Evolutionary conservation across 2,113 vertebrate species (phyloP).

Genomic region (Cheirogaleus medius): DNA sequence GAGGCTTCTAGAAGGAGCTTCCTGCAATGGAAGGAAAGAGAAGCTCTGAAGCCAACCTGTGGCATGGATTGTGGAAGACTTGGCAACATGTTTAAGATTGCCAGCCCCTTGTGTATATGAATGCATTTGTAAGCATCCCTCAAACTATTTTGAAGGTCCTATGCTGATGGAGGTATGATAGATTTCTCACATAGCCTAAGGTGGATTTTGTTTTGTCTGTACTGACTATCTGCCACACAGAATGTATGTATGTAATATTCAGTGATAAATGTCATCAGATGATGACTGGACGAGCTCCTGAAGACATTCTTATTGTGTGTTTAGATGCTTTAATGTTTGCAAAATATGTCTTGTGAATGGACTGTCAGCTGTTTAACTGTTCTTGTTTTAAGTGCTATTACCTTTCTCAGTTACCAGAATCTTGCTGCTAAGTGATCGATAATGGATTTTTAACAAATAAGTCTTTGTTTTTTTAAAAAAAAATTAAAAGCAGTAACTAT

Average conservation of each 20-base stretch:
- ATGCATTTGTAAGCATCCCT: slow-evolving; percentile 83
- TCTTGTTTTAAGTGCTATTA: slow-evolving; percentile 91
- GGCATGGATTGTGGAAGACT: slow-evolving; percentile 57
- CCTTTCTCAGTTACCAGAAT: slow-evolving; percentile 85
- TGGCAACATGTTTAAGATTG: slow-evolving; percentile 62
- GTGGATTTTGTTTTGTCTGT: slow-evolving; percentile 79
- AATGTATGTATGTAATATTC: slow-evolving; percentile 80
- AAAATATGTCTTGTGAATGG: slow-evolving; percentile 91
- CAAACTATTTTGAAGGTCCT: slow-evolving; percentile 80
- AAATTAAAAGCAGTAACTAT: slow-evolving; percentile 85
- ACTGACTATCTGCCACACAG: slow-evolving; percentile 76
- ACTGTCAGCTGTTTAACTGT: slow-evolving; percentile 84
- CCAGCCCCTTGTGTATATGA: slow-evolving; percentile 81
- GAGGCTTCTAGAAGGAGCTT: slow-evolving; percentile 82
- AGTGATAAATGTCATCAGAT: slow-evolving; percentile 56
- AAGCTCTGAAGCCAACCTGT: slow-evolving; percentile 71
- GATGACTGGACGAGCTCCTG: slow-evolving; percentile 74
- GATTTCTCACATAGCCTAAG: slow-evolving; percentile 72
- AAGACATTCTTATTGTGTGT: slow-evolving; percentile 83
- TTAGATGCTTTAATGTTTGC: slow-evolving; percentile 87
- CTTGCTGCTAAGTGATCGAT: slow-evolving; percentile 88
- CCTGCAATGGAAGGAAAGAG: slow-evolving; percentile 58
- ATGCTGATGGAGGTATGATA: slow-evolving; percentile 72
- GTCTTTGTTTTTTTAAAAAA: slow-evolving; percentile 81
- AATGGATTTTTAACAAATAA: slow-evolving; percentile 77